Percentiles rank a stretch among this genome's conserved stretches.
These are phyloP conservation scores for Miichthys miiuy DNA, from an alignment of 2,797 vertebrate genomes.

Conservation along the genomic window DNA sequence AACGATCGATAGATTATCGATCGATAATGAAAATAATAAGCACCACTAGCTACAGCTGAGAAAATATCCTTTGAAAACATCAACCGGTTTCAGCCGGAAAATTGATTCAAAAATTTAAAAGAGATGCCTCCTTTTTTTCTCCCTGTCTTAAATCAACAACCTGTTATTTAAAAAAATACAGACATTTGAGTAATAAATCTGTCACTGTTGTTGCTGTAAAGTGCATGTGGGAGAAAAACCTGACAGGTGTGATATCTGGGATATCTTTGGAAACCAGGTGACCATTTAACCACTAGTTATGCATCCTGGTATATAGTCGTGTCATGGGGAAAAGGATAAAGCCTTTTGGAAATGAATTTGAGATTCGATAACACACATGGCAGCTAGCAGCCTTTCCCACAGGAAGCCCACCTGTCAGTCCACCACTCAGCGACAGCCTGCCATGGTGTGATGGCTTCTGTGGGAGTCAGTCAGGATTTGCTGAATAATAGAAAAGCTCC, in stretches of 20 bases:
- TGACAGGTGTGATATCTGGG: background rate
- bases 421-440: constrained; percentile 25
- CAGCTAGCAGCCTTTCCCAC: constrained; percentile 37
- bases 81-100: background rate
- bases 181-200: background rate
- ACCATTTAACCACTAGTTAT: constrained; percentile 1
- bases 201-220: background rate
- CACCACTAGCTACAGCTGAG: background rate
- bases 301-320: constrained; percentile 5
- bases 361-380: constrained; percentile 61
- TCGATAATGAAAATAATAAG: too few species aligned
- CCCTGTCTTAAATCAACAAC: background rate
- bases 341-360: constrained; percentile 46
- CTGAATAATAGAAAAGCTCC: constrained; percentile 61
- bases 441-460: constrained; percentile 37
- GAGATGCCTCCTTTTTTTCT: too few species aligned
- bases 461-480: constrained; percentile 42
- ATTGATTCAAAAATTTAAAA: background rate
- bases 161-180: too few species aligned
- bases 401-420: constrained; percentile 57
- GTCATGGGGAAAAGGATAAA: constrained; percentile 42
- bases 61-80: background rate
- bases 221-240: background rate
- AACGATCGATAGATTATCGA: too few species aligned
- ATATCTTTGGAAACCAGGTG: background rate